Evolutionary conservation across 2,888 invertebrate species (phyloP).

Genomic region (Pterostichus niger): DNA sequence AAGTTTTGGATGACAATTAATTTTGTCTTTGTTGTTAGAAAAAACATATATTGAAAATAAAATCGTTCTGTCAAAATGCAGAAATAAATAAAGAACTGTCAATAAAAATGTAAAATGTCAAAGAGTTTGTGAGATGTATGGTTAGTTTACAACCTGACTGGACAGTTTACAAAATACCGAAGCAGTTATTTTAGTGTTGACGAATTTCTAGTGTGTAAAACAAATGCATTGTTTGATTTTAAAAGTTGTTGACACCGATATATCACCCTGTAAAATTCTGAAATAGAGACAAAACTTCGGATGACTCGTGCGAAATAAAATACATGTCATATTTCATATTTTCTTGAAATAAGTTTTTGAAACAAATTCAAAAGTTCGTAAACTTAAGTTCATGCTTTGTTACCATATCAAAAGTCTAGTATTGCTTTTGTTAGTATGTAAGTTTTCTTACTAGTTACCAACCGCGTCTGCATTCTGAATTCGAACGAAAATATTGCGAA

Average conservation of each 20-base stretch:
- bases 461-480: not conserved
- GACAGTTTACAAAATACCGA: no score
- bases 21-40: no score
- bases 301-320: conserved; percentile 39
- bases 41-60: no score
- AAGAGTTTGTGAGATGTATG: no score
- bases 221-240: conserved; percentile 30
- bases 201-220: no score
- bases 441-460: not conserved
- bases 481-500: not conserved
- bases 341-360: conserved; percentile 42
- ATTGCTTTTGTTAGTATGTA: conserved; percentile 18
- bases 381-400: conserved; percentile 44
- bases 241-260: conserved; percentile 47
- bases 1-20: no score
- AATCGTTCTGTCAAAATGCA: no score
- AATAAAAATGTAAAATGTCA: no score
- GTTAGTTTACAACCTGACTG: no score
- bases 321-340: conserved; percentile 50
- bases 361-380: conserved; percentile 50
- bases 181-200: no score
- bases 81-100: no score
- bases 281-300: conserved; percentile 37
- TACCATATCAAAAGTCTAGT: conserved; percentile 51
- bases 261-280: conserved; percentile 36